These are phyloP conservation scores for Oryctolagus cuniculus DNA, from an alignment of 2,113 vertebrate species.

Conservation along the genomic window mOryCun1.1 NC_091435.1:111451001-111451500, in stretches of 20 bases:
- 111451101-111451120: background rate
- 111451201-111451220: background rate
- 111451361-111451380: background rate
- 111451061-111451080: slow-evolving; percentile 40
- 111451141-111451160: background rate
- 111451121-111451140: background rate
- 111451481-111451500: background rate
- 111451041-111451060: background rate
- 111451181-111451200: background rate
- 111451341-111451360: background rate
- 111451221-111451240: slow-evolving; percentile 12
- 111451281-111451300: background rate
- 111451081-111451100: background rate
- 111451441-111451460: slow-evolving; percentile 19
- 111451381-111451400: background rate
- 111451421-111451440: background rate
- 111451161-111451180: background rate
- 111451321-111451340: background rate
- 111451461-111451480: background rate
- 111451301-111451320: background rate
- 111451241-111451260: background rate
- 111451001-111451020: slow-evolving; percentile 58
- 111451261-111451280: background rate
- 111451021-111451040: slow-evolving; percentile 28
- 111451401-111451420: background rate